Percentiles rank a stretch among this genome's conserved stretches.
Evolutionary conservation across 2,113 vertebrate genomes (phyloP).

Genomic region (Morone saxatilis): DNA sequence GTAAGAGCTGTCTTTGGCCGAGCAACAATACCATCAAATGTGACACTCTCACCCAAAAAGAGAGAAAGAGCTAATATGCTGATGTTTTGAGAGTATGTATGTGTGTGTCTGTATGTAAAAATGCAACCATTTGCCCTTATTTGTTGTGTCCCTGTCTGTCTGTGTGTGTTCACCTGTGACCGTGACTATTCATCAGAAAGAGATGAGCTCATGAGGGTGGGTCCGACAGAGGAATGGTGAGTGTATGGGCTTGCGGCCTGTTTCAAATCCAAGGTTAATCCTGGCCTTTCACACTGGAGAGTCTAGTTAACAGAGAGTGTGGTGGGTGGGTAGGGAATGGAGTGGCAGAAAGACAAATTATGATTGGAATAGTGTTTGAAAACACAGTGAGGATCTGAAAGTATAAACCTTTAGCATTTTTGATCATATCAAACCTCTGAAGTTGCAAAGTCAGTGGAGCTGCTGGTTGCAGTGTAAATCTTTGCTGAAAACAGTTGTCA

Average conservation of each 20-base stretch:
- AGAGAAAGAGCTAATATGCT: slow-evolving; percentile 36
- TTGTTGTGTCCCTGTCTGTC: slow-evolving; percentile 47
- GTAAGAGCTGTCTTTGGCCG: slow-evolving; percentile 58
- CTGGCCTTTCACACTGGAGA: slow-evolving; percentile 71
- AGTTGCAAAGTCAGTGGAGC: not conserved
- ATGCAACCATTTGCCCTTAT: slow-evolving; percentile 40
- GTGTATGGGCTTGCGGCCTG: slow-evolving; percentile 51
- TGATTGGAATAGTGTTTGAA: not conserved
- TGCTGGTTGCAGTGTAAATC: not conserved
- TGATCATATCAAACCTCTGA: not conserved
- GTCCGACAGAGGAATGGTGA: slow-evolving; percentile 52
- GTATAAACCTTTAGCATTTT: not conserved
- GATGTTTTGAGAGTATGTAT: slow-evolving; percentile 15
- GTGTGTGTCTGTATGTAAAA: slow-evolving; percentile 33
- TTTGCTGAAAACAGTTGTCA: too few relatives aligned
- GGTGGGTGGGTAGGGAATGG: slow-evolving; percentile 61
- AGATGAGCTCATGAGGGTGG: slow-evolving; percentile 76
- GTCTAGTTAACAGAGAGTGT: slow-evolving; percentile 62
- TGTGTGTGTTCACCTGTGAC: slow-evolving; percentile 73
- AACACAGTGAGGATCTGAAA: not conserved
- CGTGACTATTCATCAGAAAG: slow-evolving; percentile 63
- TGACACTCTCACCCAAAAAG: slow-evolving; percentile 48
- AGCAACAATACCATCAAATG: slow-evolving; percentile 68
- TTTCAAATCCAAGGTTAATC: slow-evolving; percentile 84
- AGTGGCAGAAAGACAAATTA: slow-evolving; percentile 28